These are phyloP conservation scores for Dallia pectoralis DNA, from an alignment of 2,797 vertebrate genomes.

Conservation along the genomic window DNA sequence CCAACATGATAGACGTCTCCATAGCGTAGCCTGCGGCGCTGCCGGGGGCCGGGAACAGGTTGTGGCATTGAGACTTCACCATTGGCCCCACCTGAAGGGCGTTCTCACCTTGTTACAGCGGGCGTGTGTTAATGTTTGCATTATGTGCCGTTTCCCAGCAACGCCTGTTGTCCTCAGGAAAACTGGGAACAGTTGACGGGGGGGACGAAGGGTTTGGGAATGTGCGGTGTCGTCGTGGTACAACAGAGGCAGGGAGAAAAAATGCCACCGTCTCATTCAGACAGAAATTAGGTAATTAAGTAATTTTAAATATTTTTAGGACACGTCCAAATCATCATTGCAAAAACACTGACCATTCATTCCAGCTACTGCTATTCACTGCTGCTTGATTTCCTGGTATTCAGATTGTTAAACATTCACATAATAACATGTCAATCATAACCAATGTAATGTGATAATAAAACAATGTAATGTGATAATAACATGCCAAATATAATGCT, in stretches of 20 bases:
- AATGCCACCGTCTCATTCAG: slow-evolving; percentile 53
- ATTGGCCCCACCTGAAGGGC: slow-evolving; percentile 27
- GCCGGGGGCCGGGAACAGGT: slow-evolving; percentile 28
- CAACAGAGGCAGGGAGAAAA: no score
- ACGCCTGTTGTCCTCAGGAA: not conserved
- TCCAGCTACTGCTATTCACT: no score
- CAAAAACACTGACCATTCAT: no score
- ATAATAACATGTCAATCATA: no score
- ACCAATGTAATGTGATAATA: no score
- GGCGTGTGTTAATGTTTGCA: slow-evolving; percentile 20
- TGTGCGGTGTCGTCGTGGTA: slow-evolving; percentile 3
- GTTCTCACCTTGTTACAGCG: slow-evolving; percentile 23
- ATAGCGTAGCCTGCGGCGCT: slow-evolving; percentile 35
- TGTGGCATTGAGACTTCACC: slow-evolving; percentile 7
- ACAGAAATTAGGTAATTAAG: no score
- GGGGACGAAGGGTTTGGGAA: slow-evolving; percentile 14
- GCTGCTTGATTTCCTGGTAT: no score
- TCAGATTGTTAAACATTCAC: no score
- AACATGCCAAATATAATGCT: no score
- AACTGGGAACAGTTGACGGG: slow-evolving; percentile 2
- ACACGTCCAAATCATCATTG: no score
- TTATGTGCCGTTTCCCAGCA: not conserved
- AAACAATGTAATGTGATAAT: no score
- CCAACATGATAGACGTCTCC: slow-evolving; percentile 7
- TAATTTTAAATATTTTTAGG: no score